Conservation (phyloP, 2,113 vertebrate genomes). For the Nothoprocta perdicaria region DNA sequence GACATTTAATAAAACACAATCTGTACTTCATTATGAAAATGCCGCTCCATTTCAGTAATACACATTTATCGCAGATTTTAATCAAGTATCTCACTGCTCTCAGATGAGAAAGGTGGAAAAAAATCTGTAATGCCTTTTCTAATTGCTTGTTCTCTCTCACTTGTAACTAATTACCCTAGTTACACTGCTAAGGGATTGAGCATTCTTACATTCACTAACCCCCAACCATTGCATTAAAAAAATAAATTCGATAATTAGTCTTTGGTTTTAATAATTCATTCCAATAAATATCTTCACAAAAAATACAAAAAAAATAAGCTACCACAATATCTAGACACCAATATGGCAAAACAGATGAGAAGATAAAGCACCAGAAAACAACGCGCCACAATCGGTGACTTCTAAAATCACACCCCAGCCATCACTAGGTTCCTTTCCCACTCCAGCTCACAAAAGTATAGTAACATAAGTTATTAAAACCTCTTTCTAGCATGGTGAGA, state of each 20-base stretch:
- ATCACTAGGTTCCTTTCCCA: neutral
- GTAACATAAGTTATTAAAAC: neutral
- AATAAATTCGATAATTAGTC: conserved; percentile 35
- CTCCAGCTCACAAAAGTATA: conserved; percentile 1
- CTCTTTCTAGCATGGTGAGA: neutral
- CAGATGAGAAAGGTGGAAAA: conserved; percentile 35
- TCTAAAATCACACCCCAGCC: neutral
- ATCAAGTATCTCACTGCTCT: conserved; percentile 39
- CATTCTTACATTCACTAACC: neutral
- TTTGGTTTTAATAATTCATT: conserved; percentile 30
- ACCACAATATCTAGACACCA: conserved; percentile 10
- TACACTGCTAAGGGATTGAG: neutral
- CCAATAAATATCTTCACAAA: conserved; percentile 55
- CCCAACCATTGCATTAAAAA: conserved; percentile 18
- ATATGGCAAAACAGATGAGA: conserved; percentile 5
- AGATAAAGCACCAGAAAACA: conserved; percentile 6
- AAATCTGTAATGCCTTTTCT: conserved; percentile 47
- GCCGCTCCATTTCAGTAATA: neutral
- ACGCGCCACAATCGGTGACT: neutral
- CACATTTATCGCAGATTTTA: neutral
- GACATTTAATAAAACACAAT: neutral
- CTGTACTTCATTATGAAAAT: neutral
- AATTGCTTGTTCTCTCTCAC: conserved; percentile 63
- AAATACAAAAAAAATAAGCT: neutral
- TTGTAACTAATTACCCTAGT: conserved; percentile 64